These are phyloP conservation scores for Myotis planiceps DNA, from an alignment of 2,797 vertebrate genomes.

Conservation along the genomic window DNA sequence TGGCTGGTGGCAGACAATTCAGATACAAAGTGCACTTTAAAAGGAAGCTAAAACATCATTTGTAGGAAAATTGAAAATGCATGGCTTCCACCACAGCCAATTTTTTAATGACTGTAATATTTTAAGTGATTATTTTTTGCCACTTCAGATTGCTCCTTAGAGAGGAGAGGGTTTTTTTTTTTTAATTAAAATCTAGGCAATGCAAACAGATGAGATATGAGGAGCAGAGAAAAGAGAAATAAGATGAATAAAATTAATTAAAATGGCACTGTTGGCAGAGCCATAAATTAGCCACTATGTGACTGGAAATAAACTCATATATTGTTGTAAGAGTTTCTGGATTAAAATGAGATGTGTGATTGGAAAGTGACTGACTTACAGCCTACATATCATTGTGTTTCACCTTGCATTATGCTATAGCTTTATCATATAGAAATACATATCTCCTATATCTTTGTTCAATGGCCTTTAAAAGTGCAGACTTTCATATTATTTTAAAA, in stretches of 20 bases:
- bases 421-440: not conserved
- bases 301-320: slow-evolving; percentile 73
- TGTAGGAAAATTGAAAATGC: slow-evolving; percentile 89
- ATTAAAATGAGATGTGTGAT: slow-evolving; percentile 60
- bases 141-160: slow-evolving; percentile 88
- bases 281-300: slow-evolving; percentile 83
- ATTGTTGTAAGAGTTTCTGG: slow-evolving; percentile 58
- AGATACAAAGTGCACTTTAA: slow-evolving; percentile 86
- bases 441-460: slow-evolving; percentile 38
- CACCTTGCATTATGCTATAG: not conserved
- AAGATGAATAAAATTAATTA: slow-evolving; percentile 89
- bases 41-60: slow-evolving; percentile 87
- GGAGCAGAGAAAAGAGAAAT: slow-evolving; percentile 84
- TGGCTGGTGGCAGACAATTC: slow-evolving; percentile 86
- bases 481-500: slow-evolving; percentile 54
- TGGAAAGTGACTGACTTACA: slow-evolving; percentile 34
- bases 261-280: slow-evolving; percentile 83
- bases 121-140: slow-evolving; percentile 92
- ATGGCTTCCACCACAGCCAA: slow-evolving; percentile 85
- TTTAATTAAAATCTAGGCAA: slow-evolving; percentile 90
- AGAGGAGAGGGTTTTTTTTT: slow-evolving; percentile 87
- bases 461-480: not conserved
- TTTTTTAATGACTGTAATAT: slow-evolving; percentile 91
- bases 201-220: slow-evolving; percentile 87
- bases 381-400: not conserved